Evolutionary conservation across 2,113 vertebrate species (phyloP).

Genomic region (Hemibagrus wyckioides): DNA sequence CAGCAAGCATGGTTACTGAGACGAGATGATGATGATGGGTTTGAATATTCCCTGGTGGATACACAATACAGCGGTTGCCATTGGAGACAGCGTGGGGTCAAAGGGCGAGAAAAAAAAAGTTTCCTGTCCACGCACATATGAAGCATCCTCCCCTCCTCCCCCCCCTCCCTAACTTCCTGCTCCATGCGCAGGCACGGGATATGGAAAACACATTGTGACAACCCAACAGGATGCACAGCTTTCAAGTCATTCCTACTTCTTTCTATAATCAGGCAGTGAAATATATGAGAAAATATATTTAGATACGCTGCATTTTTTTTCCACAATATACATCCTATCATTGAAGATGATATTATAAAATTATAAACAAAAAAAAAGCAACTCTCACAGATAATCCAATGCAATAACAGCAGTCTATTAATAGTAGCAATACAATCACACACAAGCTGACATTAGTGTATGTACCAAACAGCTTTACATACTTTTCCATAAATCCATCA

Average conservation of each 20-base stretch:
- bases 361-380: background rate
- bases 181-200: constrained; percentile 55
- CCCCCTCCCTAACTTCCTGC: constrained; percentile 64
- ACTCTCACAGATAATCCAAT: background rate
- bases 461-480: background rate
- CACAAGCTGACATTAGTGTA: background rate
- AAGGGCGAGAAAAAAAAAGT: constrained; percentile 33
- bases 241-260: constrained; percentile 3
- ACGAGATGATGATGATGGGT: background rate
- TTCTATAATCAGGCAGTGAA: background rate
- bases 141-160: constrained; percentile 39
- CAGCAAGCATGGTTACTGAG: constrained; percentile 51
- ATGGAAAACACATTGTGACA: constrained; percentile 61
- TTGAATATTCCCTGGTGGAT: constrained; percentile 6
- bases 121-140: constrained; percentile 51
- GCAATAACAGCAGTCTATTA: background rate
- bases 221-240: constrained; percentile 46
- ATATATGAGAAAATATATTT: background rate
- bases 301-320: background rate
- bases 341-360: no score
- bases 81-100: constrained; percentile 36
- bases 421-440: background rate
- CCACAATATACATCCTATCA: background rate
- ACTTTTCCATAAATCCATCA: background rate
- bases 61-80: constrained; percentile 44